phyloP scores from a whole-genome alignment of 1,140 invertebrate species.

The Sycophila sp. region DNA sequence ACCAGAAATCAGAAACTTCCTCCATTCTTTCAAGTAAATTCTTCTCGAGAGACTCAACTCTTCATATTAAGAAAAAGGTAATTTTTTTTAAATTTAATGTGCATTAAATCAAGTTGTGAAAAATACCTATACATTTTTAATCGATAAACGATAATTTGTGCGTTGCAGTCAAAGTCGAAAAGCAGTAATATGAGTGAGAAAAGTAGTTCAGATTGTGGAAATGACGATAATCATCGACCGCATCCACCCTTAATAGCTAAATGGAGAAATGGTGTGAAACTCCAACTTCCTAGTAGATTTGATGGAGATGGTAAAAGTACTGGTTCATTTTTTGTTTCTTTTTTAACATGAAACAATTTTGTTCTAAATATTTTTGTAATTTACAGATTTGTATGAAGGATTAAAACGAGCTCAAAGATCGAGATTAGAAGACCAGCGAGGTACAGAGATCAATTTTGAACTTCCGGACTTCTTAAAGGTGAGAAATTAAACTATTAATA shows the following conservation, averaged over 20 bases:
- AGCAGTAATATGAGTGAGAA: constrained; percentile 56
- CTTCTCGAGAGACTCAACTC: constrained; percentile 72
- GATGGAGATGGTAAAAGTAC: constrained; percentile 73
- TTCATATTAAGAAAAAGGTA: constrained; percentile 63
- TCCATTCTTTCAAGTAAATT: constrained; percentile 78
- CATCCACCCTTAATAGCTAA: constrained; percentile 75
- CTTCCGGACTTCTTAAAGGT: constrained; percentile 82
- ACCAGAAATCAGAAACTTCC: constrained; percentile 77
- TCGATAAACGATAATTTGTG: too few species aligned
- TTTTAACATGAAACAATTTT: not conserved
- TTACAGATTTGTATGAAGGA: constrained; percentile 76
- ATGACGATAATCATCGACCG: constrained; percentile 55
- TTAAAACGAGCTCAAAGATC: constrained; percentile 79
- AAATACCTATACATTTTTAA: not conserved
- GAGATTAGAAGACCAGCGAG: constrained; percentile 83
- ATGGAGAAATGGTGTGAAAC: constrained; percentile 75
- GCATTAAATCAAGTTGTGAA: not conserved
- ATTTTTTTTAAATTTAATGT: not conserved
- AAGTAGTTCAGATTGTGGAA: constrained; percentile 53
- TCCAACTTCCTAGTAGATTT: constrained; percentile 72
- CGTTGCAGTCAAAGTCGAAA: constrained; percentile 57
- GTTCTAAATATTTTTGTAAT: not conserved
- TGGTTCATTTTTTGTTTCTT: constrained; percentile 1
- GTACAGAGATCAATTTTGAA: constrained; percentile 84
- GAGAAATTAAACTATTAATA: constrained; percentile 31